A percentile compares a stretch with the other conserved stretches of the same genome.
Evolutionary conservation across 2,113 vertebrate genomes (phyloP).

Genomic region (Leucopsar rothschildi): DNA sequence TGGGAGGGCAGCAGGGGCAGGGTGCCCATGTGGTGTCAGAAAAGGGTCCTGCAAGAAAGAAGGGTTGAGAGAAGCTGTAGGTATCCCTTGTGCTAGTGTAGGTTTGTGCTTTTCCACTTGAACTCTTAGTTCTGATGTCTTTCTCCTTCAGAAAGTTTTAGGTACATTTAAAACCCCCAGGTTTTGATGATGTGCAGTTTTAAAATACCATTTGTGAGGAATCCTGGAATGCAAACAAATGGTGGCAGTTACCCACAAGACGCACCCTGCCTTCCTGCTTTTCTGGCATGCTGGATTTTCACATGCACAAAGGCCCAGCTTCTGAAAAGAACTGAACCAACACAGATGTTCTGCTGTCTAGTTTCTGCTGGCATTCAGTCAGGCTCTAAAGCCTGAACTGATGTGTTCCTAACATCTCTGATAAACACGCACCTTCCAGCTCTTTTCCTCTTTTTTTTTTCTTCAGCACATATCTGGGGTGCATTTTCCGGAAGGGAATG

Average conservation of each 20-base stretch:
- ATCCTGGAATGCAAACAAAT: neutral
- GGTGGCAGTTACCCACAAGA: neutral
- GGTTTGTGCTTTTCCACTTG: neutral
- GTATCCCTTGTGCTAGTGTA: fast-evolving
- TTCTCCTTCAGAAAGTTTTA: neutral
- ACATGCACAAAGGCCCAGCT: neutral
- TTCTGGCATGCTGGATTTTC: neutral
- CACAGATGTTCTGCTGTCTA: neutral
- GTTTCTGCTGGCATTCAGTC: neutral
- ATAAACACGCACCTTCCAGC: neutral
- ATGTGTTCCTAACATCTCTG: neutral
- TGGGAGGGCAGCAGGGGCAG: neutral
- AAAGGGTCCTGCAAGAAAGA: neutral
- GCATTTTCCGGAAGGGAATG: neutral
- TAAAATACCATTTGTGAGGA: neutral
- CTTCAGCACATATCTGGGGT: neutral
- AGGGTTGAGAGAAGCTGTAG: neutral
- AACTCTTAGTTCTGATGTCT: neutral
- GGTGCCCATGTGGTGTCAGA: fast-evolving
- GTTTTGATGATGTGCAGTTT: neutral
- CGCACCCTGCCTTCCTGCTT: neutral
- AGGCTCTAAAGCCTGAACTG: neutral
- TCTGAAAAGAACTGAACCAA: neutral
- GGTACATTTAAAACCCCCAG: fast-evolving
- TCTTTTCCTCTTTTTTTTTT: neutral